Conservation (phyloP, 2,888 invertebrate genomes). For the Anodontia alba region DNA sequence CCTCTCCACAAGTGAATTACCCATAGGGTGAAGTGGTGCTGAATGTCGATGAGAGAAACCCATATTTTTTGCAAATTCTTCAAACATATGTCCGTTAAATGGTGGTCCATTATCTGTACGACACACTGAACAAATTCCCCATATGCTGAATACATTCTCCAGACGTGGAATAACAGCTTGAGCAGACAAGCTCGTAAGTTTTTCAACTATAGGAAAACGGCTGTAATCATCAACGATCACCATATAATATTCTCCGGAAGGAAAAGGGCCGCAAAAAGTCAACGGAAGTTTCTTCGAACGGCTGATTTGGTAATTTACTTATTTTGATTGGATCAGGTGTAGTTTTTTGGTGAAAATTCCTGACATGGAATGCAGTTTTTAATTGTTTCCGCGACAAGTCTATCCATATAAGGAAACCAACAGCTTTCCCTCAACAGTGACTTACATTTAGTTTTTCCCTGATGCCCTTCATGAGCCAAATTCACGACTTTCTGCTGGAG, state of each 20-base stretch:
- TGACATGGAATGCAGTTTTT: conserved; percentile 57
- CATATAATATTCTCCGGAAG: conserved; percentile 29
- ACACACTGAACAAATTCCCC: conserved; percentile 34
- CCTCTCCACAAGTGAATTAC: conserved; percentile 61
- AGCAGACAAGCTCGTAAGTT: conserved; percentile 25
- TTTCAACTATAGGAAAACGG: conserved; percentile 39
- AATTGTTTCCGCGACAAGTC: conserved; percentile 50
- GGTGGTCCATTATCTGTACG: conserved; percentile 60
- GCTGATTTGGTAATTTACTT: conserved; percentile 22
- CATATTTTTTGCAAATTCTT: conserved; percentile 46
- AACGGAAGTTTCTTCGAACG: conserved; percentile 32
- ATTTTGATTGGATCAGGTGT: conserved; percentile 39
- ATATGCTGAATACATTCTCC: conserved; percentile 33
- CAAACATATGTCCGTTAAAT: conserved; percentile 51
- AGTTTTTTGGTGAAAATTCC: conserved; percentile 30
- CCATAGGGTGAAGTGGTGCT: conserved; percentile 58
- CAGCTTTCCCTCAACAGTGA: conserved; percentile 57
- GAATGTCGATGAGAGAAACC: conserved; percentile 62
- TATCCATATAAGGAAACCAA: conserved; percentile 67
- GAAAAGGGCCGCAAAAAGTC: conserved; percentile 41
- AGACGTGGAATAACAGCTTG: conserved; percentile 38
- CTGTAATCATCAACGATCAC: conserved; percentile 41
- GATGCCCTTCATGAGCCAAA: conserved; percentile 38
- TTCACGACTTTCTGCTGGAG: conserved; percentile 35
- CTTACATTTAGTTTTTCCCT: conserved; percentile 40